Evolutionary conservation across 2,113 vertebrate genomes (phyloP).

Genomic region (Rallus limicola): DNA sequence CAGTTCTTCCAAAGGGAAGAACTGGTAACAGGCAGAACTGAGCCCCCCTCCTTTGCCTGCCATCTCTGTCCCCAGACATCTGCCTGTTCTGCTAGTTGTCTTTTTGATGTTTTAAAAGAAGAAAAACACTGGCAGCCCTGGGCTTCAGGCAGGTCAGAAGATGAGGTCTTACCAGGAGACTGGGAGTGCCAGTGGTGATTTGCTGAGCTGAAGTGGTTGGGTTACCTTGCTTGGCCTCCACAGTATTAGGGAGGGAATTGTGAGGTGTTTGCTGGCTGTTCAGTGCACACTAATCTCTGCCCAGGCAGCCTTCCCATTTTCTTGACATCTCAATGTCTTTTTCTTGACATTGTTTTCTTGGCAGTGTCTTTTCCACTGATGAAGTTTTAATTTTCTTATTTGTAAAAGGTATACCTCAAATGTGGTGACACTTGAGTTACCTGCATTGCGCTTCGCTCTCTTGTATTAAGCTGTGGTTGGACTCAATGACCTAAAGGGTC

Average conservation of each 20-base stretch:
- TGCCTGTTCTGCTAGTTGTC: neutral
- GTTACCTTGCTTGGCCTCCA: neutral
- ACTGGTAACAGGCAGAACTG: neutral
- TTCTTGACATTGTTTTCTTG: no score
- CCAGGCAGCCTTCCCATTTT: neutral
- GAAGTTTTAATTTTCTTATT: neutral
- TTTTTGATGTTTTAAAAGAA: neutral
- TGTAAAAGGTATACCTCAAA: neutral
- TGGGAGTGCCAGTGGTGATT: no score
- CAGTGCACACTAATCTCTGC: neutral
- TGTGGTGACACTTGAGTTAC: neutral
- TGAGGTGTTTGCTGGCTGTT: neutral
- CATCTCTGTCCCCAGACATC: neutral
- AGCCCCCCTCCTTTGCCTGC: neutral
- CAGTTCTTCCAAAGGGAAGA: neutral
- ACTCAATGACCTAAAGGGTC: no score
- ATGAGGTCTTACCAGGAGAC: neutral
- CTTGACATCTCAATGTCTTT: neutral
- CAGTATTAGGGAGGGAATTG: neutral
- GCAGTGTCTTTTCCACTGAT: neutral
- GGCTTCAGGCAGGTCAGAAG: neutral
- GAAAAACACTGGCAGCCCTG: neutral
- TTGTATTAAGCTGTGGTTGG: neutral
- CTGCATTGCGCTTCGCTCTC: neutral
- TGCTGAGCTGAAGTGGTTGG: neutral